Conservation (phyloP, 2,113 vertebrate species). For the Tilapia sparmanii region DNA sequence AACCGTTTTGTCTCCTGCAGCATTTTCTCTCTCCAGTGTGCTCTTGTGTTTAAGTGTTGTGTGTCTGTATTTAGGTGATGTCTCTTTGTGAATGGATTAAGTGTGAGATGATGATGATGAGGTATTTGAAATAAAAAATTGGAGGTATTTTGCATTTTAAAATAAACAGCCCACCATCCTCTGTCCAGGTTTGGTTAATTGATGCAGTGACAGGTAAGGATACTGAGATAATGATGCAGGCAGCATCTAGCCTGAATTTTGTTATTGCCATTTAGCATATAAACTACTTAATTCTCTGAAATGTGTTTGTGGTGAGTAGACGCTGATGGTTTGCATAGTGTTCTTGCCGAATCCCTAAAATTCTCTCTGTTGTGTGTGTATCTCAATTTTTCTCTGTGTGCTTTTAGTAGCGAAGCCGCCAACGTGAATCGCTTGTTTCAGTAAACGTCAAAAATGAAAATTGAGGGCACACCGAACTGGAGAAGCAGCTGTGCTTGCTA, state of each 20-base stretch:
- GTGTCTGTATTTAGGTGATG: conserved; percentile 42
- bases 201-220: conserved; percentile 61
- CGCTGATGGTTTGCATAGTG: conserved; percentile 88
- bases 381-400: conserved; percentile 99
- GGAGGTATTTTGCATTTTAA: neutral
- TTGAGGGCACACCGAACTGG: conserved; percentile 98
- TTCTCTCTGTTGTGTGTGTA: conserved; percentile 98
- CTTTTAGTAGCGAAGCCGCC: conserved; percentile 99
- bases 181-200: conserved; percentile 12
- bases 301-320: conserved; percentile 82
- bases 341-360: conserved; percentile 91
- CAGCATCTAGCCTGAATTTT: conserved; percentile 36
- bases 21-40: conserved; percentile 97
- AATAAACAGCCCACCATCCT: neutral
- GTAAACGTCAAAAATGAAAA: conserved; percentile 99
- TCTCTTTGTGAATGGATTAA: conserved; percentile 32
- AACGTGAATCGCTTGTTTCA: conserved; percentile 99
- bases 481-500: conserved; percentile 99
- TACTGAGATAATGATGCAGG: conserved; percentile 17
- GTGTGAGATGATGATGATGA: conserved; percentile 11
- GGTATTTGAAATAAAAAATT: neutral
- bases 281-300: conserved; percentile 29
- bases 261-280: conserved; percentile 23
- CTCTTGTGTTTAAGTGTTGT: conserved; percentile 74
- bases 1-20: conserved; percentile 99